These are phyloP conservation scores for Punctoribates punctum DNA, from an alignment of 2,888 invertebrate species.

Conservation along the genomic window DNA sequence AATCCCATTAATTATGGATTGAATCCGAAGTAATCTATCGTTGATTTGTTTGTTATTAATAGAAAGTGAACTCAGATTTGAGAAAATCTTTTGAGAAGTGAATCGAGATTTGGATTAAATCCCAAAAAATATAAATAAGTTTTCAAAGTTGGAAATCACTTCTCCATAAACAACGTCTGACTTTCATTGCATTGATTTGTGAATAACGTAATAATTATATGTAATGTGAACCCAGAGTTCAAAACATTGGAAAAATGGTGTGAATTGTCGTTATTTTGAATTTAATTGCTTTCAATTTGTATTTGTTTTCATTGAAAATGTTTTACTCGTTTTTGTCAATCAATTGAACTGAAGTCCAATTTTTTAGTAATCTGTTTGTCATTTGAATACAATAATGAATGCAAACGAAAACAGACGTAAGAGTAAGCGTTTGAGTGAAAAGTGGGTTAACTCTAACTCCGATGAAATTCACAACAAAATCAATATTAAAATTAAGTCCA, in stretches of 20 bases:
- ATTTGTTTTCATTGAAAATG: neutral
- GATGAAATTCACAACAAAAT: neutral
- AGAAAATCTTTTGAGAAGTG: too few species aligned
- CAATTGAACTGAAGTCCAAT: neutral
- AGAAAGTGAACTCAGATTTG: too few species aligned
- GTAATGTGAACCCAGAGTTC: too few species aligned
- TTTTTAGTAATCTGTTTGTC: slow-evolving; percentile 1
- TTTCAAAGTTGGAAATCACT: too few species aligned
- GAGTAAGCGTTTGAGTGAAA: slow-evolving; percentile 14
- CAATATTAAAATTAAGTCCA: neutral
- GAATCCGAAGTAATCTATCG: too few species aligned
- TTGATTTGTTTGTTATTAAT: too few species aligned
- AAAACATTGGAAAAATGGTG: neutral
- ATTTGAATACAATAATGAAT: neutral
- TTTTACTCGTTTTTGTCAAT: neutral
- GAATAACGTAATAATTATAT: too few species aligned
- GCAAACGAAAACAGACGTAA: neutral
- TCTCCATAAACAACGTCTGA: too few species aligned
- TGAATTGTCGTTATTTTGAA: neutral
- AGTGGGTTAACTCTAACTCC: neutral
- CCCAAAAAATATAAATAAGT: too few species aligned
- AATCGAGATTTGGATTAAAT: too few species aligned
- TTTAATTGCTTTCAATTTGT: neutral
- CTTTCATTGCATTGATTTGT: too few species aligned
- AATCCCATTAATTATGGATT: too few species aligned